Evolutionary conservation across 2,888 invertebrate genomes (phyloP), one percentile per base, ranked within the genome.

Genomic region (Nycteola revayana): DNA sequence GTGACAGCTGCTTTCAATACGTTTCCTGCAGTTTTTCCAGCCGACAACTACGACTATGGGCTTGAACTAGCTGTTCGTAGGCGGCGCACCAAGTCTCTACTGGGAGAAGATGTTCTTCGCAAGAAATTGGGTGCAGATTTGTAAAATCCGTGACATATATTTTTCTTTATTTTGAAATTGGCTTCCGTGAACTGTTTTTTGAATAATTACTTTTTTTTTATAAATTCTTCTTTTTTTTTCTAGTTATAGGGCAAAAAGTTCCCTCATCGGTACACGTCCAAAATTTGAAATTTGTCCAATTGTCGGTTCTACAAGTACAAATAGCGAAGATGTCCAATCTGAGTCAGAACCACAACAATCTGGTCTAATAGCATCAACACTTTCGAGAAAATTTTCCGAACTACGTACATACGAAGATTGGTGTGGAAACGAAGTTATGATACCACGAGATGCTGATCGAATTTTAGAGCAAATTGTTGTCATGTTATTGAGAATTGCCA

Each of bases 41-140:
- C 60, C 1, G 65, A 55, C 29, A 77, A 76, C 30, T 64, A 58
- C 22, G 82, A 88, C 49, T 77, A 77, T 36, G 84, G 85, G 0
- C 60, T 89, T 5, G 88, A 89, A 50, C 62, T 89, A 9, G 87
- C 89, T 8, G 72, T 89, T 10, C 74, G 90, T 7, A 67, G 90
- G 40, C 75, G 89, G 28, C 68, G 79, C 20, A 89, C 89, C 7
- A 89, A 89, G 54, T 88, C 89, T 1, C 61, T 90, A 41, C 55
- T 78, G 20, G 78, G 66, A 7, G 88, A 86, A 64, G 76, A 81
- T 6, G 75, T 80, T 39, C 55, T 88, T n/a, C 71, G 89, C 1
- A 72, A 67, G 42, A 77, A 72, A 44, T 53, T 89, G 4, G 72
- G 80, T 22, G 72, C 77, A 2, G 70, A 64, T 32, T 71, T 80